These are phyloP conservation scores for Tortricodes alternella DNA, from an alignment of 2,888 invertebrate genomes.

Conservation along the genomic window DNA sequence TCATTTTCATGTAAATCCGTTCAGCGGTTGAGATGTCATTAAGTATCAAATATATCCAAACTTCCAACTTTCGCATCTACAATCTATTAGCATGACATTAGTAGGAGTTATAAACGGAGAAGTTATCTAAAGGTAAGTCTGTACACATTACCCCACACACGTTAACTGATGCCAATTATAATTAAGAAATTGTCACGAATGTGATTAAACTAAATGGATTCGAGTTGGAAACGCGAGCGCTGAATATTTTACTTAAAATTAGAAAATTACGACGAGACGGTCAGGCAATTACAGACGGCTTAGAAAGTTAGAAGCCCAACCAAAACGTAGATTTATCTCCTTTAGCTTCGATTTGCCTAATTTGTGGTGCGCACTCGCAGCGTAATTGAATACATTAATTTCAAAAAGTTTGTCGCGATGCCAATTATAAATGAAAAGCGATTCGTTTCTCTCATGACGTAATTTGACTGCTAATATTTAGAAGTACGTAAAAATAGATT, in stretches of 20 bases:
- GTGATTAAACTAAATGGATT: slow-evolving; percentile 20
- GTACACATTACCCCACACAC: not conserved
- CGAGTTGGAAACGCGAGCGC: not conserved
- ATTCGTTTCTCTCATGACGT: slow-evolving; percentile 38
- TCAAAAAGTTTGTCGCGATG: slow-evolving; percentile 51
- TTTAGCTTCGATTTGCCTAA: slow-evolving; percentile 61
- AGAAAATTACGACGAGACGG: slow-evolving; percentile 51
- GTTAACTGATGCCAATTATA: not conserved
- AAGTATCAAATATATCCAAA: too few relatives aligned
- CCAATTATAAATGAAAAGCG: slow-evolving; percentile 42
- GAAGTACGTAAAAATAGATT: slow-evolving; percentile 44
- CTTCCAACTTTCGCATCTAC: too few relatives aligned
- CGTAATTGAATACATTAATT: slow-evolving; percentile 64
- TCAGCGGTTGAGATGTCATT: too few relatives aligned
- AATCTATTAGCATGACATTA: too few relatives aligned
- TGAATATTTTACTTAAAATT: slow-evolving; percentile 43
- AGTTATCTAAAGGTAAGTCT: not conserved
- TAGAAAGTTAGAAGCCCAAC: slow-evolving; percentile 58
- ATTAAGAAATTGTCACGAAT: slow-evolving; percentile 12
- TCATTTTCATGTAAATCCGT: too few relatives aligned
- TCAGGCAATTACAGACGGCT: slow-evolving; percentile 66
- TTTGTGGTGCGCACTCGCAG: slow-evolving; percentile 48
- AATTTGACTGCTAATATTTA: slow-evolving; percentile 50
- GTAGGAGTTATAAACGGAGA: too few relatives aligned
- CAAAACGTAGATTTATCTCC: slow-evolving; percentile 63